Conservation (phyloP, 2,113 vertebrate genomes). For the Suncus etruscus region DNA sequence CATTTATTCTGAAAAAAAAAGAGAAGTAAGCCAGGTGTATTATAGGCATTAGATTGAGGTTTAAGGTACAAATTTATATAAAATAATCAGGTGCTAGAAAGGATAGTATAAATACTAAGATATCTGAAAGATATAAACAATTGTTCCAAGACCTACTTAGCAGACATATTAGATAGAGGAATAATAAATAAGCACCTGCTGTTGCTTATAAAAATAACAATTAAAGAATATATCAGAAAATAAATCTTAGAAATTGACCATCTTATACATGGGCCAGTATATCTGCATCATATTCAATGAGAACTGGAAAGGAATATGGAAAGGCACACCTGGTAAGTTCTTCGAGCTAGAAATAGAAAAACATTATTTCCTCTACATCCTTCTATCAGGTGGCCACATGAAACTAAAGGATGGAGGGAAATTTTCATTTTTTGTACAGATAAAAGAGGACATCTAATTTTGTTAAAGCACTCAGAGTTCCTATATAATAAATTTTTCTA, state of each 20-base stretch:
- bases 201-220: neutral
- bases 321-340: neutral
- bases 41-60: neutral
- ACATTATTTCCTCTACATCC: neutral
- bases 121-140: neutral
- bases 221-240: neutral
- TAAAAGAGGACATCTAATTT: constrained; percentile 16
- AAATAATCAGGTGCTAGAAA: neutral
- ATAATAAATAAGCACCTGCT: neutral
- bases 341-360: neutral
- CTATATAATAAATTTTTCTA: neutral
- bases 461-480: neutral
- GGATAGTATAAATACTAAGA: neutral
- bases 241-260: neutral
- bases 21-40: too few species aligned
- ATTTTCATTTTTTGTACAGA: neutral
- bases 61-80: constrained; percentile 13
- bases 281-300: neutral
- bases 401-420: neutral
- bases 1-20: too few species aligned
- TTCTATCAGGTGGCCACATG: neutral
- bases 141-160: neutral
- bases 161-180: constrained; percentile 4
- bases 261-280: neutral
- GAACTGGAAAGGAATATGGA: neutral